Percentiles rank a stretch among this genome's conserved stretches.
phyloP scores from a whole-genome alignment of 2,113 vertebrate genomes.

The rabbit (Oryctolagus cuniculus) region DNA sequence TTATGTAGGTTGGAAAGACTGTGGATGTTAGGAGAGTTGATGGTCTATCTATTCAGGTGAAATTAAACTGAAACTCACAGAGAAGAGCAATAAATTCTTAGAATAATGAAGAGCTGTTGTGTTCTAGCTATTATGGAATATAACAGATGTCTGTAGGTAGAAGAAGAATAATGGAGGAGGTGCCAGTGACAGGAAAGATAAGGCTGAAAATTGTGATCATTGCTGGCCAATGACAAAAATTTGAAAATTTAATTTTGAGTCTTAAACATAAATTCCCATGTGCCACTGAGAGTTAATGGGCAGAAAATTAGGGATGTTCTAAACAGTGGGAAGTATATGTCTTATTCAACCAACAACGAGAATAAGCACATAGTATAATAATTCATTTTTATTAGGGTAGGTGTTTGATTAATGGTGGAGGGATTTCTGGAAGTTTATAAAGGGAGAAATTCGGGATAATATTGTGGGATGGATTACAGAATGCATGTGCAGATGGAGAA shows the following conservation, averaged over 20 bases:
- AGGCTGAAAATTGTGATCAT: conserved; percentile 28
- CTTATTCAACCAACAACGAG: not conserved
- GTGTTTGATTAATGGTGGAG: not conserved
- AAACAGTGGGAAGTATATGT: not conserved
- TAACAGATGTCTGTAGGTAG: not conserved
- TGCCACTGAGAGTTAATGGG: not conserved
- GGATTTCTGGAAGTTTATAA: not conserved
- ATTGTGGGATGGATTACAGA: not conserved
- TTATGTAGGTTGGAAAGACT: conserved; percentile 12
- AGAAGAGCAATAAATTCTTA: conserved; percentile 44
- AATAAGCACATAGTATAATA: not conserved
- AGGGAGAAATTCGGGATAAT: not conserved
- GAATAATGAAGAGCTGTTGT: conserved; percentile 24
- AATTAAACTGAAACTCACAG: conserved; percentile 45
- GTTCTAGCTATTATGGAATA: conserved; percentile 15
- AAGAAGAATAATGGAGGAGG: not conserved
- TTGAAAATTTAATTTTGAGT: conserved; percentile 61
- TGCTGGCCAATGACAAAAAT: conserved; percentile 26
- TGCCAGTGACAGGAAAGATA: not conserved
- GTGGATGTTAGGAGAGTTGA: not conserved
- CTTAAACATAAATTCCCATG: conserved; percentile 6
- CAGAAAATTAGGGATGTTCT: conserved; percentile 26
- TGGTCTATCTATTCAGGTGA: not conserved
- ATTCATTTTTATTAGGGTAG: not conserved
- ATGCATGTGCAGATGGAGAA: conserved; percentile 9